phyloP scores from a whole-genome alignment of 2,797 vertebrate species.

The Anas bahamensis region DNA sequence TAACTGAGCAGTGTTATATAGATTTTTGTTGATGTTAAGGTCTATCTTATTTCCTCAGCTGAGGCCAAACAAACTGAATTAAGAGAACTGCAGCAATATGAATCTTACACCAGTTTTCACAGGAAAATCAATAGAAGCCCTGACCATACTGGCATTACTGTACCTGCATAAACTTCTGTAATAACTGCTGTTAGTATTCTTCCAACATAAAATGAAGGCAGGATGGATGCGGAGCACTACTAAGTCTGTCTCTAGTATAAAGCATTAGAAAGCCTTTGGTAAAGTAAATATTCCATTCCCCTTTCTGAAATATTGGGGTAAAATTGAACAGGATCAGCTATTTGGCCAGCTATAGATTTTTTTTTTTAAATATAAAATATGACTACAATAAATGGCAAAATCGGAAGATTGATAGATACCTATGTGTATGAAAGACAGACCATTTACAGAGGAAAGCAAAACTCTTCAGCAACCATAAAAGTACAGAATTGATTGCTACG shows the following conservation, averaged over 20 bases:
- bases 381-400: constrained; percentile 29
- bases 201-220: neutral
- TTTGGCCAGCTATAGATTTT: constrained; percentile 5
- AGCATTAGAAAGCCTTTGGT: neutral
- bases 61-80: neutral
- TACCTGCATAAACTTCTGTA: neutral
- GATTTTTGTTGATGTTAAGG: neutral
- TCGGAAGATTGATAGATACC: constrained; percentile 28
- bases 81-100: neutral
- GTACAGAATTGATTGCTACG: constrained; percentile 21
- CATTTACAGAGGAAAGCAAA: constrained; percentile 14
- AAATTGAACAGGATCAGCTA: constrained; percentile 30
- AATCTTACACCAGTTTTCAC: neutral
- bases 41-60: neutral
- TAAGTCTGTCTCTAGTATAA: neutral
- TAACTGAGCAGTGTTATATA: neutral
- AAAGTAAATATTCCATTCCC: constrained; percentile 25
- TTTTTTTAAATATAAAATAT: constrained; percentile 31
- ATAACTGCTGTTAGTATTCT: neutral
- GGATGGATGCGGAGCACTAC: neutral
- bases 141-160: neutral
- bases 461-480: constrained; percentile 27
- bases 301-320: neutral
- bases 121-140: neutral
- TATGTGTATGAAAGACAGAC: neutral